Evolutionary conservation across 2,113 vertebrate genomes (phyloP).

Genomic region (Cyprinodon variegatus): DNA sequence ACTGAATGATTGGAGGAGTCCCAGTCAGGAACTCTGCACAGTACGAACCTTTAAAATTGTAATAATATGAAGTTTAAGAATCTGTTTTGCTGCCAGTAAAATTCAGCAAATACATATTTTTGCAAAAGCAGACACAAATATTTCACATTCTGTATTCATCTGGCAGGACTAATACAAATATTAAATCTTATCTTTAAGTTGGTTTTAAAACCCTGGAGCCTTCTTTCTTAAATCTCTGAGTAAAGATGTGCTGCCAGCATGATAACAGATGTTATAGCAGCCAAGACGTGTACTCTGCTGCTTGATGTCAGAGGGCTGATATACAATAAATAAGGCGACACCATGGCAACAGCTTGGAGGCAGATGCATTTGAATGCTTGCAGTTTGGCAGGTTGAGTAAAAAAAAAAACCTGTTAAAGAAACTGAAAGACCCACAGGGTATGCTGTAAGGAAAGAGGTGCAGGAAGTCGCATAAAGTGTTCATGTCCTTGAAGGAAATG

Average conservation of each 20-base stretch:
- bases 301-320: constrained; percentile 66
- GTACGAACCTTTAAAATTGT: too few species aligned
- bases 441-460: constrained; percentile 19
- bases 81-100: too few species aligned
- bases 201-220: not conserved
- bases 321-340: constrained; percentile 72
- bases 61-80: too few species aligned
- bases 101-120: not conserved
- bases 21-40: too few species aligned
- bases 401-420: constrained; percentile 46
- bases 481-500: constrained; percentile 44
- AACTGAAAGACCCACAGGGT: constrained; percentile 35
- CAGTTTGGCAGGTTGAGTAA: constrained; percentile 34
- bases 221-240: constrained; percentile 43
- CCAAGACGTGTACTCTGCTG: constrained; percentile 34
- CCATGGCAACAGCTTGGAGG: constrained; percentile 67
- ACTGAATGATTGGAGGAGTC: too few species aligned
- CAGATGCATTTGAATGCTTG: constrained; percentile 57
- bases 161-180: not conserved
- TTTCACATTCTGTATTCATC: not conserved
- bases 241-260: constrained; percentile 64
- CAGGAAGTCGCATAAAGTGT: constrained; percentile 26
- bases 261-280: constrained; percentile 64
- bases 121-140: not conserved
- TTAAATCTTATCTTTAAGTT: not conserved